phyloP scores from a whole-genome alignment of 2,888 invertebrate genomes.

The Drosophila niveifrons region DNA sequence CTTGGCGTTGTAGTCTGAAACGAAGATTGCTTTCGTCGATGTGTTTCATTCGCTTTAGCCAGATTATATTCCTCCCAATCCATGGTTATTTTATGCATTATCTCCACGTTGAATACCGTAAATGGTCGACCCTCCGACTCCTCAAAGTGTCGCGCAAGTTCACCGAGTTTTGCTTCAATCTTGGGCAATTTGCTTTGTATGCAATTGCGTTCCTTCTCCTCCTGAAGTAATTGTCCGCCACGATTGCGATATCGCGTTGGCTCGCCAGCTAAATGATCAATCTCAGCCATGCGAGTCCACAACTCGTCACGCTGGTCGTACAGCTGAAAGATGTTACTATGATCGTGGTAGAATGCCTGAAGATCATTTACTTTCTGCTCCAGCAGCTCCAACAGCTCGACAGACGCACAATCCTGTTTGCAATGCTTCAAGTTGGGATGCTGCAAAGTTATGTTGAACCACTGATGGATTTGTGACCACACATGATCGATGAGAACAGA shows the following conservation, averaged over 20 bases:
- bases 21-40: constrained; percentile 83
- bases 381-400: constrained; percentile 91
- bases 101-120: constrained; percentile 88
- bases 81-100: constrained; percentile 87
- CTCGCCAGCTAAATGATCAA: constrained; percentile 91
- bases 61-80: constrained; percentile 87
- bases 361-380: constrained; percentile 91
- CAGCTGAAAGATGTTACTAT: constrained; percentile 88
- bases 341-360: constrained; percentile 87
- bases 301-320: constrained; percentile 89
- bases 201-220: constrained; percentile 93
- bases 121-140: constrained; percentile 86
- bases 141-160: constrained; percentile 86
- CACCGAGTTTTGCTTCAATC: constrained; percentile 88
- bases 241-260: constrained; percentile 94
- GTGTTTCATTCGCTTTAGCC: constrained; percentile 82
- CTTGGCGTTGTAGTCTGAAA: constrained; percentile 15
- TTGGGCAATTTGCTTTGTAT: constrained; percentile 90
- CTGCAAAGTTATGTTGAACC: constrained; percentile 92
- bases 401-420: constrained; percentile 89
- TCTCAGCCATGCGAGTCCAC: constrained; percentile 90
- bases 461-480: constrained; percentile 89
- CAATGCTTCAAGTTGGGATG: constrained; percentile 87
- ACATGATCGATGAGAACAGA: constrained; percentile 87
- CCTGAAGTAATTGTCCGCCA: constrained; percentile 93